Evolutionary conservation across 2,888 invertebrate species (phyloP), one percentile per base, ranked within the genome.

Genomic region (Torymus texanus): DNA sequence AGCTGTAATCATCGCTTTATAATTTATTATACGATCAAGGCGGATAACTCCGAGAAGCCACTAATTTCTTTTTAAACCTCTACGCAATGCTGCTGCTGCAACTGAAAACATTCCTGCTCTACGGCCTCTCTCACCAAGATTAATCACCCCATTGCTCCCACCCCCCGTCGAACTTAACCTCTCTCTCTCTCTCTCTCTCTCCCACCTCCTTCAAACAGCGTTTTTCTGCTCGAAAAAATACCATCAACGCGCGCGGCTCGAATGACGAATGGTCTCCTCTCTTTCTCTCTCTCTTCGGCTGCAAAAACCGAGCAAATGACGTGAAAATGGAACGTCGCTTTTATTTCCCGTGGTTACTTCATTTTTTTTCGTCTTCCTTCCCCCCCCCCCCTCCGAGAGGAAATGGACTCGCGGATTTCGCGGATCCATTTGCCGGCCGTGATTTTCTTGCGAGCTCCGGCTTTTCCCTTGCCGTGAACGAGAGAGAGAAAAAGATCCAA

Each of bases 371-470:
- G 72, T 78, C 62, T 21, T 16, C 51, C 14, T 56, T 50, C 18
- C 18, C 5, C 56, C 51, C 3, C 58, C 18, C 21, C 8, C 58
- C 11, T 70, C 12, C 58, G 51, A n/a, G 56, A 12, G 55, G 53
- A 74, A 80, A 77, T 74, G 70, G 65, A 73, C 73, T 73, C 73
- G 65, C 72, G 50, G 51, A 68, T 56, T 56, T 68, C 24, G 29
- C 72, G 24, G 73, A 56, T 63, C n/a, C 72, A 53, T 53, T 72
- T 24, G 59, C 51, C 53, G 62, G 41, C 73, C 63, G 63, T 18
- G 73, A 73, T 73, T 73, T 55, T 73, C 18, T 16, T 72, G 18
- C 2, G 21, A 14, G 61, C 21, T 14, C 10, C n/a, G 53, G 21
- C 41, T 68, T 68, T 68, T 58, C 18, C 58, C 29, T 29, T 5